Evolutionary conservation across 2,113 vertebrate species (phyloP).

Genomic region (Campylomormyrus tamandua): DNA sequence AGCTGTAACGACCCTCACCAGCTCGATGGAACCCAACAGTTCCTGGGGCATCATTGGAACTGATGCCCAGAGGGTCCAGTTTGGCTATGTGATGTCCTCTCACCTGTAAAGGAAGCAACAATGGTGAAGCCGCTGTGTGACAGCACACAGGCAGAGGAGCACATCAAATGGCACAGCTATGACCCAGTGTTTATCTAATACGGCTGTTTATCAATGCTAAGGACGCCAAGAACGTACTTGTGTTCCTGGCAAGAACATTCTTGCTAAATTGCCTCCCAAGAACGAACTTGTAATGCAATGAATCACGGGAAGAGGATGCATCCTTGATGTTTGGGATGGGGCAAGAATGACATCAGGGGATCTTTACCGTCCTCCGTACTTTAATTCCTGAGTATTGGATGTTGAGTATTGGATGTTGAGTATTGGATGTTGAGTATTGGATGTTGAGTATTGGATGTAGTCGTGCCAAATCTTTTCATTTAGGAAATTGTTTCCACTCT

Average conservation of each 20-base stretch:
- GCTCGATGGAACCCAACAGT: constrained; percentile 80
- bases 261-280: background rate
- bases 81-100: constrained; percentile 95
- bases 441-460: background rate
- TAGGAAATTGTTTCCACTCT: background rate
- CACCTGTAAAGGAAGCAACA: constrained; percentile 74
- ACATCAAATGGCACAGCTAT: background rate
- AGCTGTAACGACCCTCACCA: constrained; percentile 76
- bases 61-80: constrained; percentile 97
- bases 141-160: background rate
- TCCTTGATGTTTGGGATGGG: background rate
- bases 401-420: background rate
- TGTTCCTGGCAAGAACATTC: background rate
- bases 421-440: background rate
- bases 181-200: background rate
- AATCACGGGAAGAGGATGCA: background rate
- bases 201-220: background rate
- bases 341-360: background rate
- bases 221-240: background rate
- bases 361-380: background rate
- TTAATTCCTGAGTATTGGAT: background rate
- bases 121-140: background rate
- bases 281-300: background rate
- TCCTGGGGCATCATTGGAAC: constrained; percentile 88
- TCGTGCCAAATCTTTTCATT: background rate